A percentile compares a stretch with the other conserved stretches of the same genome.
Evolutionary conservation across 2,888 invertebrate genomes (phyloP).

Genomic region (Yponomeuta malinellus): DNA sequence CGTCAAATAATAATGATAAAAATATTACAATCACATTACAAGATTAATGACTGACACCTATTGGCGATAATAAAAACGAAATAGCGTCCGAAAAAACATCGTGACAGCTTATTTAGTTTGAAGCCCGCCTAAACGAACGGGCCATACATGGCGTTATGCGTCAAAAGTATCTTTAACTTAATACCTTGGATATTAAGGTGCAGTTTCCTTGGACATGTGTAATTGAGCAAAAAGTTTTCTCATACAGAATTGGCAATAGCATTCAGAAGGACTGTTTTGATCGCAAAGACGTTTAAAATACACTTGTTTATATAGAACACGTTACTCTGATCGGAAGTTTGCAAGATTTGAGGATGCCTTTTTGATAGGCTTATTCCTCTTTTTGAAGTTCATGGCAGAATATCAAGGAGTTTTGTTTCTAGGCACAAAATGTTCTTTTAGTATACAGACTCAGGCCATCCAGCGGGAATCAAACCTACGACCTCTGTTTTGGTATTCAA

Average conservation of each 20-base stretch:
- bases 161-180: neutral
- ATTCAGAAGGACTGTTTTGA: neutral
- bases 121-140: neutral
- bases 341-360: too few relatives aligned
- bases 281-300: too few relatives aligned
- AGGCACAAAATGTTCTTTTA: too few relatives aligned
- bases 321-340: too few relatives aligned
- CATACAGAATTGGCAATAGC: neutral
- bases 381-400: too few relatives aligned
- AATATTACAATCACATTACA: neutral
- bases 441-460: too few relatives aligned
- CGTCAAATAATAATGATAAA: neutral
- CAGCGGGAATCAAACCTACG: too few relatives aligned
- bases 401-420: too few relatives aligned
- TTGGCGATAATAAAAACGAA: neutral
- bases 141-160: neutral
- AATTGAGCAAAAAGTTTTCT: neutral
- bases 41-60: constrained; percentile 1
- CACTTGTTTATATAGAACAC: too few relatives aligned
- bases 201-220: neutral
- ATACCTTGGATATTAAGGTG: neutral
- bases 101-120: neutral
- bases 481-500: too few relatives aligned
- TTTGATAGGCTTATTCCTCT: too few relatives aligned
- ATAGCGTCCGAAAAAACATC: neutral